Evolutionary conservation across 2,113 vertebrate species (phyloP).

Genomic region (Shinisaurus crocodilurus): DNA sequence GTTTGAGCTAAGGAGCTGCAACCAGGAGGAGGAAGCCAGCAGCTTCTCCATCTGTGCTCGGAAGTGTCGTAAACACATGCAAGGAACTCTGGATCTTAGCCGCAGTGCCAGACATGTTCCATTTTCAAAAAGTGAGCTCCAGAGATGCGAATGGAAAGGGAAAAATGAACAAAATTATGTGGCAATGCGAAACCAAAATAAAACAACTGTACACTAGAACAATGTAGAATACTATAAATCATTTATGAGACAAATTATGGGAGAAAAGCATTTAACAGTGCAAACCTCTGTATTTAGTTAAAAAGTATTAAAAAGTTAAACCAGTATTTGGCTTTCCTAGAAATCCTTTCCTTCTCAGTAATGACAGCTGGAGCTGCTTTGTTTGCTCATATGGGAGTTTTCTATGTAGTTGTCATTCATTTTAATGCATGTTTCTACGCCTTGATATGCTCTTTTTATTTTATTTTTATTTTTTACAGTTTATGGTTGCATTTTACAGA

Average conservation of each 20-base stretch:
- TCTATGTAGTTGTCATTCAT: background rate
- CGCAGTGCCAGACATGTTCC: background rate
- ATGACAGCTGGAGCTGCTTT: no score
- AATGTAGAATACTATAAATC: background rate
- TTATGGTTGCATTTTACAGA: background rate
- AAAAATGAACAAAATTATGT: background rate
- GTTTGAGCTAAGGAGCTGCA: no score
- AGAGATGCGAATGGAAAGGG: background rate
- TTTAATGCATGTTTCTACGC: background rate
- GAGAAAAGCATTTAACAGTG: background rate
- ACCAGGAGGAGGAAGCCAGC: background rate
- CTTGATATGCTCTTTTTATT: background rate
- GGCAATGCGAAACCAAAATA: background rate
- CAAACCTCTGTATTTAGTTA: background rate
- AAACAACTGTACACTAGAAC: background rate
- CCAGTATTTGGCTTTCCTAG: background rate
- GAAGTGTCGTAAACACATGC: background rate
- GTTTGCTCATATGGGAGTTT: background rate
- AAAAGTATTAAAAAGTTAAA: no score
- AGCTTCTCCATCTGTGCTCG: background rate
- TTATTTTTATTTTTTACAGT: background rate
- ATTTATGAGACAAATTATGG: background rate
- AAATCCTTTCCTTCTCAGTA: background rate
- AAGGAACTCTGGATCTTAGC: background rate
- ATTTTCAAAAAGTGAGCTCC: background rate